Conservation (phyloP, 2,113 vertebrate genomes). For the Actenoides lindsayi region DNA sequence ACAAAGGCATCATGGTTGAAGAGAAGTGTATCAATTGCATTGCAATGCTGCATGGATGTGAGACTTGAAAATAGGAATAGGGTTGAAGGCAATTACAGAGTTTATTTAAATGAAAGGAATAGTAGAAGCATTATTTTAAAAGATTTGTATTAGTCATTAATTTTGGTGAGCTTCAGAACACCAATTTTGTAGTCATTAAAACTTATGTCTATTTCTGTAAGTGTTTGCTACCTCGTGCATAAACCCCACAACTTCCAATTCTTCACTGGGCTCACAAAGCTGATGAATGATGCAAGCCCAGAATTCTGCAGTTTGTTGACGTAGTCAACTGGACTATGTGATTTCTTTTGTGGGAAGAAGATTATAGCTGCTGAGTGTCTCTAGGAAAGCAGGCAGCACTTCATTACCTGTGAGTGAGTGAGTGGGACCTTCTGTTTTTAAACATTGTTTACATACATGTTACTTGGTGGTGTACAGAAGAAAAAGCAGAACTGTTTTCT, state of each 20-base stretch:
- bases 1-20: slow-evolving; percentile 30
- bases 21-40: neutral
- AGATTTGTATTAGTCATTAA: neutral
- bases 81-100: neutral
- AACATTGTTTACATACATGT: neutral
- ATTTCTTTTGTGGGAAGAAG: neutral
- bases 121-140: neutral
- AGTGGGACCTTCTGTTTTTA: neutral
- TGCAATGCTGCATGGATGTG: neutral
- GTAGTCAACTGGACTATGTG: neutral
- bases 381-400: neutral
- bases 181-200: neutral
- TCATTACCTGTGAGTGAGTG: neutral
- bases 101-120: slow-evolving; percentile 5
- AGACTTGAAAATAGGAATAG: neutral
- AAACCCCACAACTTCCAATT: neutral
- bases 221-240: slow-evolving; percentile 34
- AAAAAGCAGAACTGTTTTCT: neutral
- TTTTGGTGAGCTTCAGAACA: neutral
- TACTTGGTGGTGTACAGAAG: neutral
- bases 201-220: neutral
- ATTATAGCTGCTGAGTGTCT: neutral
- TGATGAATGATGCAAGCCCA: neutral
- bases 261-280: neutral
- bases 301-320: neutral